Evolutionary conservation across 2,888 invertebrate species (phyloP).

Genomic region (Troides aeacus): DNA sequence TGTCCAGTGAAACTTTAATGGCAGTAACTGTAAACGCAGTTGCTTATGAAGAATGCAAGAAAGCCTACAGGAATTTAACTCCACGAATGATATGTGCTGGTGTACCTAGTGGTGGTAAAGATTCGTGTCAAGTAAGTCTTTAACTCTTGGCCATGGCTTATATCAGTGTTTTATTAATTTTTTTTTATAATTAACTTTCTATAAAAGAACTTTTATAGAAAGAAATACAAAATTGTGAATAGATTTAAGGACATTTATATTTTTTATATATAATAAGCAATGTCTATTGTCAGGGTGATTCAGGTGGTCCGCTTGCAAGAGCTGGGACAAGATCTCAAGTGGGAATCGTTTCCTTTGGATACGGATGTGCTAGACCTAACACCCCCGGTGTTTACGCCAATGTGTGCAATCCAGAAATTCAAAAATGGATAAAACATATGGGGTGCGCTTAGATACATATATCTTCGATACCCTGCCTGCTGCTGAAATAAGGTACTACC

Average conservation of each 20-base stretch:
- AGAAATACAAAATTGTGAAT: too few relatives aligned
- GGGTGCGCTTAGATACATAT: constrained; percentile 8
- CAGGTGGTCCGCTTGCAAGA: constrained; percentile 47
- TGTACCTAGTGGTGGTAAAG: constrained; percentile 59
- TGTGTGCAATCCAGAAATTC: constrained; percentile 35
- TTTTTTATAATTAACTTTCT: too few relatives aligned
- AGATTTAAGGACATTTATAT: neutral
- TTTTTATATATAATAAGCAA: neutral
- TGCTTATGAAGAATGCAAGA: constrained; percentile 42
- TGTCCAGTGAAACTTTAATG: constrained; percentile 43
- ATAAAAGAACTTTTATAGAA: too few relatives aligned
- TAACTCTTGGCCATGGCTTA: too few relatives aligned
- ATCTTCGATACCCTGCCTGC: neutral
- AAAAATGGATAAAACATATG: constrained; percentile 37
- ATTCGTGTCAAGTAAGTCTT: constrained; percentile 64
- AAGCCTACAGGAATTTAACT: constrained; percentile 47
- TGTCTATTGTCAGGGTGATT: constrained; percentile 36
- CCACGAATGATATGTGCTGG: constrained; percentile 66
- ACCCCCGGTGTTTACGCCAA: constrained; percentile 49
- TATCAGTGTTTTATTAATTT: too few relatives aligned
- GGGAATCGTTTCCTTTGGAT: constrained; percentile 48
- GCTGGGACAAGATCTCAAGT: constrained; percentile 36
- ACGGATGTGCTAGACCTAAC: constrained; percentile 46
- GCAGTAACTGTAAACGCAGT: constrained; percentile 49
- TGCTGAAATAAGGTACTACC: neutral